These are phyloP conservation scores for Lasioglossum leucozonium DNA, from an alignment of 2,888 invertebrate genomes.

Conservation along the genomic window DNA sequence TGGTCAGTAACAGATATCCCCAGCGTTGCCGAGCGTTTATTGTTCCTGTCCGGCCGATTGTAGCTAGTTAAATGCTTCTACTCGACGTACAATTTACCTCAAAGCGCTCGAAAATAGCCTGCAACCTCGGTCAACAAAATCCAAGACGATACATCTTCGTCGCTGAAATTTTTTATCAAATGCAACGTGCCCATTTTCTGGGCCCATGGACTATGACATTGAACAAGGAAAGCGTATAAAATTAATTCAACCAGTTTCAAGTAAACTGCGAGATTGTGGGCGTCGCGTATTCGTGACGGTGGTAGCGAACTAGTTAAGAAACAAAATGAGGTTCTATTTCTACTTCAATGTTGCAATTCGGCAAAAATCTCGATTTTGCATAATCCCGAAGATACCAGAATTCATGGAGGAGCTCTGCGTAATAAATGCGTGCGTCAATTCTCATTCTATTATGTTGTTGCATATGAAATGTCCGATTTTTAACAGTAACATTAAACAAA, in stretches of 20 bases:
- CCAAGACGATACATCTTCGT: not conserved
- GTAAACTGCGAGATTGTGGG: too few relatives aligned
- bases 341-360: not conserved
- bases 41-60: slow-evolving; percentile 19
- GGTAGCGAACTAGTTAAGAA: not conserved
- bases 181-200: too few relatives aligned
- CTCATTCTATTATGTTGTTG: too few relatives aligned
- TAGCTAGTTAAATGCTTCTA: slow-evolving; percentile 43
- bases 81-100: slow-evolving; percentile 32
- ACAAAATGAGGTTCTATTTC: not conserved
- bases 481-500: too few relatives aligned
- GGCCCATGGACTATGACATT: too few relatives aligned
- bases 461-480: too few relatives aligned
- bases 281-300: too few relatives aligned
- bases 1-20: not conserved
- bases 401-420: too few relatives aligned
- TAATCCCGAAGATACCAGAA: too few relatives aligned
- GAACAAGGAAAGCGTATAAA: too few relatives aligned
- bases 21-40: slow-evolving; percentile 17
- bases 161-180: too few relatives aligned
- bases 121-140: not conserved
- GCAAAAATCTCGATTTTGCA: not conserved
- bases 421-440: not conserved
- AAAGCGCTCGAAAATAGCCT: slow-evolving; percentile 28
- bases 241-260: too few relatives aligned